Evolutionary conservation across 2,797 vertebrate genomes (phyloP).

Genomic region (Falco naumanni): DNA sequence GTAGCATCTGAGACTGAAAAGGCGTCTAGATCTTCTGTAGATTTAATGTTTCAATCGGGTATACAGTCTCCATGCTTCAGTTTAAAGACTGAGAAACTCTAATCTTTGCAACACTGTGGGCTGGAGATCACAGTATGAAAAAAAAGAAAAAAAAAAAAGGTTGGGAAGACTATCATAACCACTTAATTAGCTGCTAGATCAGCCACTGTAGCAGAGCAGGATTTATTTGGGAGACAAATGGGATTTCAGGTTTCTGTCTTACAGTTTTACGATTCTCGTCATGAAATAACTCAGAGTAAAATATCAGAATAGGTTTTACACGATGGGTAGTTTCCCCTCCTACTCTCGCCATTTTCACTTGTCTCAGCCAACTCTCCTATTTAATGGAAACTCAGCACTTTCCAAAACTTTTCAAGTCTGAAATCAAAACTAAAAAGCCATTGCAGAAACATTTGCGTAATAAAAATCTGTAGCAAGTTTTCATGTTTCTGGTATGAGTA

Average conservation of each 20-base stretch:
- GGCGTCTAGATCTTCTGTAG: not conserved
- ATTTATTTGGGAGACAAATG: constrained; percentile 57
- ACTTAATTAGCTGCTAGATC: constrained; percentile 65
- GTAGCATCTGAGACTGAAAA: not conserved
- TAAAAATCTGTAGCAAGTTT: not conserved
- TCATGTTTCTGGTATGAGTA: not conserved
- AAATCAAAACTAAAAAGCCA: not conserved
- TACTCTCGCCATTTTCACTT: not conserved
- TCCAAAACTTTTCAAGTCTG: not conserved
- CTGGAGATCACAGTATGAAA: not conserved
- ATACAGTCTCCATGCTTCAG: not conserved
- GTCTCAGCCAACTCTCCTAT: not conserved
- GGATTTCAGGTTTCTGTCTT: constrained; percentile 44
- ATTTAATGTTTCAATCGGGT: constrained; percentile 33
- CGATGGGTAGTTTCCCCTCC: not conserved
- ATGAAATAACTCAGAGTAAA: constrained; percentile 50
- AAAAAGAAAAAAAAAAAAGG: not conserved
- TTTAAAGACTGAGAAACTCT: not conserved
- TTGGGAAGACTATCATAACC: constrained; percentile 21
- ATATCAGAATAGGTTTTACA: constrained; percentile 24
- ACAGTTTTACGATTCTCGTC: constrained; percentile 51
- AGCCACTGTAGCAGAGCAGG: constrained; percentile 26
- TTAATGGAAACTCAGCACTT: not conserved
- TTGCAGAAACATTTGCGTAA: not conserved
- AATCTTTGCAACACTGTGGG: not conserved